Conservation (phyloP, 2,113 vertebrate species). For the Aspiorhynchus laticeps region DNA sequence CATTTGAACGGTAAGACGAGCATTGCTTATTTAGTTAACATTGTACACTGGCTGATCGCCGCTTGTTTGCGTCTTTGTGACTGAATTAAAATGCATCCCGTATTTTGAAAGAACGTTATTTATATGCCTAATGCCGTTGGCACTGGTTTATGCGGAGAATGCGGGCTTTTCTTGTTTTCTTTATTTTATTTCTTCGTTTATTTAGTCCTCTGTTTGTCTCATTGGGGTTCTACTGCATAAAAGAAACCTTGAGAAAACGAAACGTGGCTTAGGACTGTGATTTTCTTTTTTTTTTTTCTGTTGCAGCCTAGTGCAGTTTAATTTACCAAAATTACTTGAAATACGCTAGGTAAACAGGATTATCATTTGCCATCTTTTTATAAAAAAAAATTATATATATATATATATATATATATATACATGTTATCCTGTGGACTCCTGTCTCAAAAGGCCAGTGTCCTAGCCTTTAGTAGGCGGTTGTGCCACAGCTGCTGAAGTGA, state of each 20-base stretch:
- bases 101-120: neutral
- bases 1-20: conserved; percentile 33
- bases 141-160: neutral
- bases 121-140: neutral
- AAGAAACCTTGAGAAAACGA: conserved; percentile 41
- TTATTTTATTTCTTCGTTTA: neutral
- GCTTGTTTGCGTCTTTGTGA: conserved; percentile 44
- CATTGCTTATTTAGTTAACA: neutral
- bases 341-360: neutral
- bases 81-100: neutral
- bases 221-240: conserved; percentile 9
- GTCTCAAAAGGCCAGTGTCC: neutral
- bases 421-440: neutral
- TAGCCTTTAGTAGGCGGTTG: neutral
- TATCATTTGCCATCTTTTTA: neutral
- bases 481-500: neutral
- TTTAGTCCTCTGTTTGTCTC: neutral
- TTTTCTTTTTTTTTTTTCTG: neutral
- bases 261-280: conserved; percentile 45
- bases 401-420: neutral
- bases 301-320: neutral
- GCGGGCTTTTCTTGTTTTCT: neutral
- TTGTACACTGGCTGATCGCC: neutral
- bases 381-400: neutral
- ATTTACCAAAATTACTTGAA: neutral